Base-by-base conservation (phyloP, 2,113 vertebrate genomes). In the Paramisgurnus dabryanus region DNA sequence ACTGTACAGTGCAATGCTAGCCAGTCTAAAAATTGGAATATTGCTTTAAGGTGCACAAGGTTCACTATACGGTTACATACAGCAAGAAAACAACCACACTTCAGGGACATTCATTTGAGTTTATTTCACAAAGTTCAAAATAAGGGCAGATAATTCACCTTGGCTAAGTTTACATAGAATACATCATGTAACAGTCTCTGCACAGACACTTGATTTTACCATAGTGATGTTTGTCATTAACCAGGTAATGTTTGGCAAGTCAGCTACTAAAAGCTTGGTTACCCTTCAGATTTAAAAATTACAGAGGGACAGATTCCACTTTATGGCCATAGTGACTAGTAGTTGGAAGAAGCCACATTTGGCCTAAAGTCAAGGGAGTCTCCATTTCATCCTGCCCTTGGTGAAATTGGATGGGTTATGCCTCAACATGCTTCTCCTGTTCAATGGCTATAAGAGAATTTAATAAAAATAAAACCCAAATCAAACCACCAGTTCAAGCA, bases 361-460 rank as follows among this genome's bases (percentile, higher is more conserved):
- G 0, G 6, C 45, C 10, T 12, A 0, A 45, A 11, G 41, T 6
- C 49, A 57, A 7, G 12, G 4, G 12, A 55, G n/a, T 47, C 10
- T 18, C 17, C 63, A 22, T 18, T 7, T 5, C 39, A 73, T 73
- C 53, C 10, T 15, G 34, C n/a, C 7, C 76, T 47, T 71, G 22
- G 74, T 67, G 60, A 66, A 11, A 2, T 27, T 47, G 15, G 50
- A n/a, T 17, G 8, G 8, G n/a, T 80, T 45, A 86, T 4, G 40
- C 7, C 0, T 58, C 53, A 50, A 49, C 5, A 15, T 85, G 17
- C 79, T 86, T 86, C 81, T 86, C 85, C 57, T 85, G 83, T 57
- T 83, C 72, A 77, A 86, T 86, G 3, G 11, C 85, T 86, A 3
- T 6, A 2, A 43, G 3, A 12, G 8, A 60, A 2, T 39, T 15